A percentile compares a stretch with the other conserved stretches of the same genome.
phyloP scores from a whole-genome alignment of 1,140 invertebrate species.

The Gonioctena quinquepunctata region DNA sequence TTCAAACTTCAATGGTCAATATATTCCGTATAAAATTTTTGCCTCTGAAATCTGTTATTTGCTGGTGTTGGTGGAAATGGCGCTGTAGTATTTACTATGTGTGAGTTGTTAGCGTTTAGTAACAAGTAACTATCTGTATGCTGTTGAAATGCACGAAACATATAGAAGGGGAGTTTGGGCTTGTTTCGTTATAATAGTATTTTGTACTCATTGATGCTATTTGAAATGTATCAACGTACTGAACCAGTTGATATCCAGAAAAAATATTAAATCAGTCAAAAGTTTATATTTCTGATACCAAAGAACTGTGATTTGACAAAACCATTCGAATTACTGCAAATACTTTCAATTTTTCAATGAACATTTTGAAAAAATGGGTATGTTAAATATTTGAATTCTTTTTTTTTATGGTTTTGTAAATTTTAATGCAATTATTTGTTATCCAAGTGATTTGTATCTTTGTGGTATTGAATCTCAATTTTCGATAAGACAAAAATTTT shows the following conservation, averaged over 20 bases:
- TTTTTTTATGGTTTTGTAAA: no score
- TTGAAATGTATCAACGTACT: conserved; percentile 34
- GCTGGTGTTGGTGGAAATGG: not conserved
- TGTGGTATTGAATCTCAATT: not conserved
- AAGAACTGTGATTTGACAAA: not conserved
- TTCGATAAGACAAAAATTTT: not conserved
- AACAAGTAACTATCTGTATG: conserved; percentile 58
- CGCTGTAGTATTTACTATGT: conserved; percentile 29
- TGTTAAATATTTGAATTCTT: no score
- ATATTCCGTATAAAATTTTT: no score
- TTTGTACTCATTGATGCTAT: conserved; percentile 38
- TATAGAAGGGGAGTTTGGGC: conserved; percentile 64
- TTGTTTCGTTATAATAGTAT: conserved; percentile 47
- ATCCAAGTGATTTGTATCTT: no score
- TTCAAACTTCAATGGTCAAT: no score
- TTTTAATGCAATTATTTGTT: no score
- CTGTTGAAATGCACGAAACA: conserved; percentile 71
- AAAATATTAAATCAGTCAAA: conserved; percentile 31
- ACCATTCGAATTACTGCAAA: not conserved
- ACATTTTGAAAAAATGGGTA: not conserved
- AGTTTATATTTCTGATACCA: conserved; percentile 25
- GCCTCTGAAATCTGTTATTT: no score
- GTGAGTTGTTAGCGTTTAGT: conserved; percentile 38
- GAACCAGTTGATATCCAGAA: conserved; percentile 13
- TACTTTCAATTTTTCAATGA: not conserved